Conservation (phyloP, 2,113 vertebrate species). For the Hemichromis elongatus region DNA sequence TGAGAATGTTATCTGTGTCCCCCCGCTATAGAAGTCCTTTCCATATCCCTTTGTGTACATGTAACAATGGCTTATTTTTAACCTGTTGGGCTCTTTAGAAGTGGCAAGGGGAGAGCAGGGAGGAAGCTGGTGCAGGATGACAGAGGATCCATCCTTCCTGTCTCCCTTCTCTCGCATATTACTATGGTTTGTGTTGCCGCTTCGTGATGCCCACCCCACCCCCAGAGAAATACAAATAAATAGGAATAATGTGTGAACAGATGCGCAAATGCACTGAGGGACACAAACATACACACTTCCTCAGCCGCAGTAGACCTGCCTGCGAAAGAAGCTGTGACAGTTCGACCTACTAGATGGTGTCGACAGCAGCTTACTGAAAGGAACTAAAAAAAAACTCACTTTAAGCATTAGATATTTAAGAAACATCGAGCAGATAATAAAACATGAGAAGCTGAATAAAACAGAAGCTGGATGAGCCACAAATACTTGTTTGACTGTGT, state of each 20-base stretch:
- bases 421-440: background rate
- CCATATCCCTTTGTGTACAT: slow-evolving; percentile 32
- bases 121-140: slow-evolving; percentile 54
- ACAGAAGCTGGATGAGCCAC: background rate
- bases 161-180: background rate
- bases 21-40: background rate
- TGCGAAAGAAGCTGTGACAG: background rate
- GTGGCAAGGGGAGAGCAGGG: background rate
- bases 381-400: background rate
- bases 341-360: background rate
- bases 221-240: background rate
- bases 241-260: background rate
- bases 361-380: background rate
- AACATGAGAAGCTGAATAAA: background rate
- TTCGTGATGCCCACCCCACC: background rate
- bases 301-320: background rate
- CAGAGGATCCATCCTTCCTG: slow-evolving; percentile 43
- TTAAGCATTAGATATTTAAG: background rate
- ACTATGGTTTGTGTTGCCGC: background rate
- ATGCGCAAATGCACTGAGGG: background rate
- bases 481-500: background rate
- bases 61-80: slow-evolving; percentile 70
- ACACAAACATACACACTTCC: background rate
- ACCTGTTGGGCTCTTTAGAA: slow-evolving; percentile 18
- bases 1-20: background rate